Evolutionary conservation across 64 coral and sea anemone genomes (phyloP).

Genomic region (Dendronephthya gigantea): DNA sequence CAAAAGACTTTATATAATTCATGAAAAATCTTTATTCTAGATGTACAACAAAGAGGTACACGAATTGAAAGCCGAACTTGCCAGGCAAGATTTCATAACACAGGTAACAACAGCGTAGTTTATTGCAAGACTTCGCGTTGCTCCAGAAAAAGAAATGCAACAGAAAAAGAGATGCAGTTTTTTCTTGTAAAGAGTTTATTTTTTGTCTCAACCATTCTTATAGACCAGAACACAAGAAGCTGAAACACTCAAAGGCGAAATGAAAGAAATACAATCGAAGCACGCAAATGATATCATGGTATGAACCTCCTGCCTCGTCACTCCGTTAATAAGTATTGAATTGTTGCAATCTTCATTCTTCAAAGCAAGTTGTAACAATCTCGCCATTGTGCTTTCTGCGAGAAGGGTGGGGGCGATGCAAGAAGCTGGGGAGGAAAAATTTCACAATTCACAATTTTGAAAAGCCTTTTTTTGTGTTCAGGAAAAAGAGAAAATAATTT

Average conservation of each 20-base stretch:
- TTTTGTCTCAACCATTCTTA: background rate
- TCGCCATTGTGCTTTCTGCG: no score
- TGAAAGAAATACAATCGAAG: constrained; percentile 1
- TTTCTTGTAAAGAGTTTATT: no score
- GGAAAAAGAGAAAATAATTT: background rate
- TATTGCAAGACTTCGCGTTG: no score
- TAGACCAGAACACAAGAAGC: constrained; percentile 1
- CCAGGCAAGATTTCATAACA: background rate
- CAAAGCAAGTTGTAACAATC: background rate
- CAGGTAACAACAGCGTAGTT: background rate
- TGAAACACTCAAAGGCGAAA: background rate
- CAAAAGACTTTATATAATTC: background rate
- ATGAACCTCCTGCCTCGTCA: no score
- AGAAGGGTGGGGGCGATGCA: no score
- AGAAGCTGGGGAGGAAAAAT: no score
- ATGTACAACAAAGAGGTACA: constrained; percentile 11
- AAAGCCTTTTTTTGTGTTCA: no score
- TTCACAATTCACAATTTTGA: no score
- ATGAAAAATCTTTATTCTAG: background rate
- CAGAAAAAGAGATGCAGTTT: no score
- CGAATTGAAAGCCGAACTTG: background rate
- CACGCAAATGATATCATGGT: constrained; percentile 1
- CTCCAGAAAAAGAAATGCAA: no score
- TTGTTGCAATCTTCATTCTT: no score
- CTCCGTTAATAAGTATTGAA: no score